A percentile compares a stretch with the other conserved stretches of the same genome.
These are phyloP conservation scores for Calephelis virginiensis DNA, from an alignment of 1,140 invertebrate genomes.

Conservation along the genomic window DNA sequence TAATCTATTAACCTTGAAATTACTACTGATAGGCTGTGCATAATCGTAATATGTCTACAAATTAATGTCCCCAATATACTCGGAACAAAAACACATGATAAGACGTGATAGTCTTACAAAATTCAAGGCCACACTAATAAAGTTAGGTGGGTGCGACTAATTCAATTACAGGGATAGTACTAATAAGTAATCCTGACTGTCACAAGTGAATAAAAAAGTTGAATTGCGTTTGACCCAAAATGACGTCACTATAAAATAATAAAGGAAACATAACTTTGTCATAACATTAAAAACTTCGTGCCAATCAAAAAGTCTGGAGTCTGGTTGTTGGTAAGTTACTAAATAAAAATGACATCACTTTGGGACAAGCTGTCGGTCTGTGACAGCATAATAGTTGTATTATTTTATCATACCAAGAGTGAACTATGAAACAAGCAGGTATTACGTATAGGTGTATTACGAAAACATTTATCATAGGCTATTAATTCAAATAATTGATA, in stretches of 20 bases:
- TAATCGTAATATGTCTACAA: background rate
- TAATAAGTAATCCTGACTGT: background rate
- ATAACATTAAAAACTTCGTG: no score
- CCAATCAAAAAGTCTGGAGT: no score
- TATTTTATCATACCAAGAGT: background rate
- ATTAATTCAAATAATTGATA: no score
- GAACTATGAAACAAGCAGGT: slow-evolving; percentile 7
- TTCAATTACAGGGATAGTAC: background rate
- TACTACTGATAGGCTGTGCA: background rate
- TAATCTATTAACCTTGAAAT: background rate
- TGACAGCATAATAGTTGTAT: no score
- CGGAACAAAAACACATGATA: slow-evolving; percentile 5
- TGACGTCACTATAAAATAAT: no score
- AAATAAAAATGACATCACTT: no score
- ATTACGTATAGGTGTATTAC: background rate
- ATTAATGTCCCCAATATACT: background rate
- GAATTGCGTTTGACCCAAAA: no score
- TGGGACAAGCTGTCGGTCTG: no score
- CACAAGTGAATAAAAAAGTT: background rate
- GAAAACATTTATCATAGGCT: slow-evolving; percentile 2
- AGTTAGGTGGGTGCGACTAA: slow-evolving; percentile 24
- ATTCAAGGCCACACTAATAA: slow-evolving; percentile 24
- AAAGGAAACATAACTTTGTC: no score
- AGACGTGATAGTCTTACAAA: slow-evolving; percentile 1
- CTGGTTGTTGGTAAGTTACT: no score